These are phyloP conservation scores for Patella pellucida DNA, from an alignment of 2,888 invertebrate species.

Conservation along the genomic window DNA sequence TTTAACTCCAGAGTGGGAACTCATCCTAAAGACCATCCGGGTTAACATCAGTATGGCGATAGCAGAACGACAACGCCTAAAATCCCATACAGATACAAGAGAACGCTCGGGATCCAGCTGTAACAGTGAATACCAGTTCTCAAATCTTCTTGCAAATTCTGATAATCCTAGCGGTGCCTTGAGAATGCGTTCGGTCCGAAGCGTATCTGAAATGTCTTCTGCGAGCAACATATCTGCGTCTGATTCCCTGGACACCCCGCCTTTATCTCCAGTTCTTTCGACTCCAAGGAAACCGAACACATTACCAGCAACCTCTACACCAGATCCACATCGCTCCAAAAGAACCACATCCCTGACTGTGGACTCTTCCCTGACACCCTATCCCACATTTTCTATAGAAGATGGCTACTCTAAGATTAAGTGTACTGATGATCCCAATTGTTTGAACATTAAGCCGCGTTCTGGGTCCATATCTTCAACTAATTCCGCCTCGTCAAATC, in stretches of 20 bases:
- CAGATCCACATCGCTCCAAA: neutral
- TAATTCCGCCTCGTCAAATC: neutral
- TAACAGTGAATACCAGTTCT: conserved; percentile 13
- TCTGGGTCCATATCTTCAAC: neutral
- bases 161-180: neutral
- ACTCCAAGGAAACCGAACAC: neutral
- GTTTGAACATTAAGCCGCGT: neutral
- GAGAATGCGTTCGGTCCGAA: neutral
- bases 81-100: conserved; percentile 8
- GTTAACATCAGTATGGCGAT: conserved; percentile 45
- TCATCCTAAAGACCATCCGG: conserved; percentile 43
- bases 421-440: neutral
- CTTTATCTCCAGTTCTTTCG: neutral
- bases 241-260: neutral
- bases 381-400: neutral
- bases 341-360: neutral
- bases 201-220: conserved; percentile 17
- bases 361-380: neutral
- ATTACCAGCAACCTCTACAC: neutral
- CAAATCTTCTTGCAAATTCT: conserved; percentile 19
- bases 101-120: conserved; percentile 11
- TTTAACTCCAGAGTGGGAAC: conserved; percentile 35
- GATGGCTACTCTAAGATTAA: neutral
- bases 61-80: conserved; percentile 28
- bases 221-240: neutral